These are phyloP conservation scores for Oopsacas minuta DNA, from an alignment of 37 sponge, comb jelly and placozoan species.

Conservation along the genomic window DNA sequence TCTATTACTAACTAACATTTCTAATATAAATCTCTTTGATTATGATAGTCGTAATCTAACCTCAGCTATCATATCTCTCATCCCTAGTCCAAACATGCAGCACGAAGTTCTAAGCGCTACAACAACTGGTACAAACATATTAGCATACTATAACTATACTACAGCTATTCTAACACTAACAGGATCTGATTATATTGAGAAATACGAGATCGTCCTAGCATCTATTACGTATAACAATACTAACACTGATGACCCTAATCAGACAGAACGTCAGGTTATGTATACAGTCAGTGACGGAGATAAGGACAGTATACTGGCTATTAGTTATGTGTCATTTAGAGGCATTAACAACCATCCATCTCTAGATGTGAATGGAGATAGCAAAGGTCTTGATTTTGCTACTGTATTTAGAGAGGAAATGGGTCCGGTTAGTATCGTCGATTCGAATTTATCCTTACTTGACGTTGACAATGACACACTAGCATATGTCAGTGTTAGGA, in stretches of 20 bases:
- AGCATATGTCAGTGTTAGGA: conserved; percentile 37
- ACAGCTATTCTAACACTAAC: conserved; percentile 36
- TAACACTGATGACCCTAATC: conserved; percentile 56
- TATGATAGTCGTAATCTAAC: conserved; percentile 48
- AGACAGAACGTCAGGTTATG: conserved; percentile 31
- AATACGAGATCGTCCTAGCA: conserved; percentile 36
- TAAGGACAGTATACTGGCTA: conserved; percentile 31
- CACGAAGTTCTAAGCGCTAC: conserved; percentile 42
- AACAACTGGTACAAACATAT: conserved; percentile 35
- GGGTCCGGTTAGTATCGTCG: conserved; percentile 44
- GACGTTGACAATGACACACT: conserved; percentile 67
- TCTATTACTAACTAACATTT: conserved; percentile 36
- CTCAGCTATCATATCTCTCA: conserved; percentile 31
- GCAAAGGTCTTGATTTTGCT: conserved; percentile 22
- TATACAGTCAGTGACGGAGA: conserved; percentile 61
- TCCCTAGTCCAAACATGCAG: conserved; percentile 49
- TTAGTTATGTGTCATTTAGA: conserved; percentile 35
- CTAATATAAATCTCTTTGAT: conserved; percentile 43
- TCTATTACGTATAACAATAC: conserved; percentile 63
- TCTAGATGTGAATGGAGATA: conserved; percentile 51
- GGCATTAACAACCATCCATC: conserved; percentile 59
- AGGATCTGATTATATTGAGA: conserved; percentile 41
- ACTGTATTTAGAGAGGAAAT: conserved; percentile 46
- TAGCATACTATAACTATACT: conserved; percentile 25
- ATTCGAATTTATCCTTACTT: conserved; percentile 23